phyloP scores from a whole-genome alignment of 2,797 vertebrate species.

The Stomatorhinus walkeri region DNA sequence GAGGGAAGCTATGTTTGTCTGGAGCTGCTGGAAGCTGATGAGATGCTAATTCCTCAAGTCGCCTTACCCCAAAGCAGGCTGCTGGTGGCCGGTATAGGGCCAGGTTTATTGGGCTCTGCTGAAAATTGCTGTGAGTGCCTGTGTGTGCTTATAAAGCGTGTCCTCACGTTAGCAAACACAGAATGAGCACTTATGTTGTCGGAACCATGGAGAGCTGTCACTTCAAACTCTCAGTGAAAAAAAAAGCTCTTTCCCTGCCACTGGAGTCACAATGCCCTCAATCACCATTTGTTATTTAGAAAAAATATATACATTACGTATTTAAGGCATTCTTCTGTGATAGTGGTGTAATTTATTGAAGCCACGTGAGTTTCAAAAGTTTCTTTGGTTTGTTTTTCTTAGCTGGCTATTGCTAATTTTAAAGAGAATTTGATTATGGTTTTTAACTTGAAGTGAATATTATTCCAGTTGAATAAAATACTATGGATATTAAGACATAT shows the following conservation, averaged over 20 bases:
- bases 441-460: not conserved
- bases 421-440: not conserved
- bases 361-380: not conserved
- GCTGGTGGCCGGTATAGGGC: not conserved
- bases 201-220: conserved; percentile 6
- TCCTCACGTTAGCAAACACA: conserved; percentile 38
- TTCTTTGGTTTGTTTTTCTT: not conserved
- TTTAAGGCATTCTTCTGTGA: not conserved
- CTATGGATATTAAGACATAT: not conserved
- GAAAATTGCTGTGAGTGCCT: not conserved
- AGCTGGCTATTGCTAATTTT: not conserved
- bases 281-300: not conserved
- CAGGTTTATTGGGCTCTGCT: not conserved
- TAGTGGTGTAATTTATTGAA: not conserved
- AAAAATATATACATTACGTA: not conserved
- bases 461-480: not conserved
- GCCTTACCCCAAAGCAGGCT: not conserved
- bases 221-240: conserved; percentile 19
- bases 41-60: conserved; percentile 55
- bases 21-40: conserved; percentile 60
- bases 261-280: not conserved
- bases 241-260: conserved; percentile 8
- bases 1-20: not conserved
- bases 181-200: conserved; percentile 25
- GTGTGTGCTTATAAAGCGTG: conserved; percentile 21